phyloP scores from a whole-genome alignment of 2,797 vertebrate genomes.

The Lepus townsendii region DNA sequence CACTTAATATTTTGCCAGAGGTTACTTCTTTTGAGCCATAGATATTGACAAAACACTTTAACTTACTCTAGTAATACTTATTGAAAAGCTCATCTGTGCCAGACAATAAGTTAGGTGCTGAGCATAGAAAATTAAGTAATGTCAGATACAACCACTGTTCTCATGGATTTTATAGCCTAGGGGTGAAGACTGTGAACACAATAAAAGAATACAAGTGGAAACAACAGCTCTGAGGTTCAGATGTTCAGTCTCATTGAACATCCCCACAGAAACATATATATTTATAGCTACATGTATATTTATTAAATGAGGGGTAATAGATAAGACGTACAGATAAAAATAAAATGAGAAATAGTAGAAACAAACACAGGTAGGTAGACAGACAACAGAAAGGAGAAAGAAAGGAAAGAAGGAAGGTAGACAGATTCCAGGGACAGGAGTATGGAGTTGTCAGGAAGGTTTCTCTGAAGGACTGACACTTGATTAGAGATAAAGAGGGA shows the following conservation, averaged over 20 bases:
- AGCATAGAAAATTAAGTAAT: not conserved
- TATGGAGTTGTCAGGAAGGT: not conserved
- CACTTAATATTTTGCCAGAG: constrained; percentile 43
- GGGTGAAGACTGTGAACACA: not conserved
- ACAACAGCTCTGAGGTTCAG: not conserved
- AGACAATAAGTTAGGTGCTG: not conserved
- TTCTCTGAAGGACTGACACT: not conserved
- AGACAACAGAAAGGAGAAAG: not conserved
- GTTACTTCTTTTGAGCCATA: constrained; percentile 8
- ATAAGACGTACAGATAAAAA: not conserved
- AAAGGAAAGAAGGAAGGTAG: too few relatives aligned
- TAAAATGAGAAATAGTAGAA: not conserved
- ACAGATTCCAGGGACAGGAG: not conserved
- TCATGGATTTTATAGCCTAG: constrained; percentile 15
- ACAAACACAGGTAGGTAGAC: too few relatives aligned
- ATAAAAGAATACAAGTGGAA: constrained; percentile 27
- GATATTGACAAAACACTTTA: not conserved
- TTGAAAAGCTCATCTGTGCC: not conserved
- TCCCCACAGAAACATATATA: not conserved
- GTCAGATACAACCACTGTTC: not conserved
- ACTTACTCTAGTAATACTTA: not conserved
- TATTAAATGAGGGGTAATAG: not conserved
- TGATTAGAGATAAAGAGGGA: not conserved
- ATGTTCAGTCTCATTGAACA: not conserved
- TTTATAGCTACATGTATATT: too few relatives aligned